phyloP scores from a whole-genome alignment of 37 sponge, comb jelly and placozoan species.

The Agelas oroides region DNA sequence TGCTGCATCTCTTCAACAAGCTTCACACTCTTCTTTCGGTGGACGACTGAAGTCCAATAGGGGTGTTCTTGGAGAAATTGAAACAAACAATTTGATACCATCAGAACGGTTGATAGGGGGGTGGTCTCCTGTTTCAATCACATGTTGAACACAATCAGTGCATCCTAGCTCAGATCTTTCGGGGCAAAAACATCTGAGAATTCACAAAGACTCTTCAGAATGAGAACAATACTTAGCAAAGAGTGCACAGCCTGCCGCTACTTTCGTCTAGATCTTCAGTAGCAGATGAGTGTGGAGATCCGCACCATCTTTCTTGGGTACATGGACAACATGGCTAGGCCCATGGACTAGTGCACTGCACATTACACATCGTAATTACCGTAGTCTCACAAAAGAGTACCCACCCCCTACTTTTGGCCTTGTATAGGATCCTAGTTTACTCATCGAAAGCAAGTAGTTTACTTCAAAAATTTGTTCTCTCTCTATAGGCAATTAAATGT shows the following conservation, averaged over 20 bases:
- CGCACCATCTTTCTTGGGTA: conserved; percentile 24
- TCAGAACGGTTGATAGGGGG: conserved; percentile 49
- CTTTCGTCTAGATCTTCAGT: neutral
- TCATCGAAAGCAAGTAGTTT: too few relatives aligned
- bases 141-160: conserved; percentile 23
- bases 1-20: conserved; percentile 53
- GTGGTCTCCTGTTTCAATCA: conserved; percentile 55
- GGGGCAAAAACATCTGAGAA: conserved; percentile 38
- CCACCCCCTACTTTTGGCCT: too few relatives aligned
- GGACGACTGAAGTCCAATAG: conserved; percentile 23
- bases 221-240: conserved; percentile 33
- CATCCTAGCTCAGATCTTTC: conserved; percentile 36
- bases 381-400: too few relatives aligned
- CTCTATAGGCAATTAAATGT: too few relatives aligned
- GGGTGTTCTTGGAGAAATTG: too few relatives aligned
- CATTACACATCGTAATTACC: too few relatives aligned
- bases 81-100: too few relatives aligned
- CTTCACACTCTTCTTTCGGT: conserved; percentile 16
- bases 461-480: too few relatives aligned
- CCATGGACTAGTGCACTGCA: conserved; percentile 31
- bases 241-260: conserved; percentile 41
- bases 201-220: neutral
- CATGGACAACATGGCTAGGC: conserved; percentile 12
- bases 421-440: too few relatives aligned
- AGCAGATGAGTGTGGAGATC: conserved; percentile 1